Conservation (phyloP, 1,140 invertebrate genomes). For the Ectropis grisescens region DNA sequence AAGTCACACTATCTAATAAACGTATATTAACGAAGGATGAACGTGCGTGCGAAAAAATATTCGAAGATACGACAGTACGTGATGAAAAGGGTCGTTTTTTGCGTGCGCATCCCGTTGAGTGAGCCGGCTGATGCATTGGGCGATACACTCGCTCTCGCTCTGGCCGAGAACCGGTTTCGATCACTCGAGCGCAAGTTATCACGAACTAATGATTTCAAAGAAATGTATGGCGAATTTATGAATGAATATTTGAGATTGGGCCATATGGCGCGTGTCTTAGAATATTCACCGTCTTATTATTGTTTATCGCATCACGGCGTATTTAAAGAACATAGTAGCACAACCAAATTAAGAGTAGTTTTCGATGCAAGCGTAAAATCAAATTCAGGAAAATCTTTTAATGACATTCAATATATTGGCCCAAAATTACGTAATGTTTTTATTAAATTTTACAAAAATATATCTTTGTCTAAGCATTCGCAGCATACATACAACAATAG, state of each 20-base stretch:
- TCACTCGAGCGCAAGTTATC: conserved; percentile 23
- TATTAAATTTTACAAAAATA: conserved; percentile 13
- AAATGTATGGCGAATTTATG: conserved; percentile 26
- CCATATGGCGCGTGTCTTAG: conserved; percentile 18
- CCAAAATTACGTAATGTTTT: conserved; percentile 32
- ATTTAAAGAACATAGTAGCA: conserved; percentile 19
- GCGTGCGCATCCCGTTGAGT: conserved; percentile 17
- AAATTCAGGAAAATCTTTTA: conserved; percentile 18
- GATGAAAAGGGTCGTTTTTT: conserved; percentile 15
- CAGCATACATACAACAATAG: too few relatives aligned
- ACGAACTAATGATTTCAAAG: conserved; percentile 12
- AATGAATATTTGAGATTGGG: conserved; percentile 22
- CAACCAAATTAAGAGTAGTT: conserved; percentile 32
- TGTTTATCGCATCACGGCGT: conserved; percentile 54
- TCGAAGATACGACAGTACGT: conserved; percentile 14
- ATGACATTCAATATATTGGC: conserved; percentile 23
- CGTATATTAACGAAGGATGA: conserved; percentile 13
- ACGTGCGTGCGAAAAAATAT: conserved; percentile 13
- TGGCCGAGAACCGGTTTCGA: conserved; percentile 15
- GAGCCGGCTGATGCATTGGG: conserved; percentile 13
- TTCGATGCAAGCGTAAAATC: conserved; percentile 27
- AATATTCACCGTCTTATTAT: conserved; percentile 12
- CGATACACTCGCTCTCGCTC: conserved; percentile 12
- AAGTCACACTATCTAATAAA: neutral
- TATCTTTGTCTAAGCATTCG: conserved; percentile 4